A percentile compares a stretch with the other conserved stretches of the same genome.
These are phyloP conservation scores for Telmatherina bonti DNA, from an alignment of 2,797 vertebrate species.

Conservation along the genomic window DNA sequence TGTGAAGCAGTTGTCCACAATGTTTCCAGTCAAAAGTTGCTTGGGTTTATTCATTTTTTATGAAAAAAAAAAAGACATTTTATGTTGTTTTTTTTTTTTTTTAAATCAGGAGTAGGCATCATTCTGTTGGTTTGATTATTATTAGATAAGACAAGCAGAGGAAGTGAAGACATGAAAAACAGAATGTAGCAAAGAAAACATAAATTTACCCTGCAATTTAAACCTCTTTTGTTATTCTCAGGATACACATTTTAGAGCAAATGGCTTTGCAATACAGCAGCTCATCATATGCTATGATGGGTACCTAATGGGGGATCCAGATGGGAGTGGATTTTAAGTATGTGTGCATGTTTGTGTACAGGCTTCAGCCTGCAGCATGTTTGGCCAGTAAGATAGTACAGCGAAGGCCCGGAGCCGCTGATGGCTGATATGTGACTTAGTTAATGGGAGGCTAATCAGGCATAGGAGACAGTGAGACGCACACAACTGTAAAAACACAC, in stretches of 20 bases:
- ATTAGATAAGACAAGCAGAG: neutral
- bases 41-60: neutral
- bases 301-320: constrained; percentile 60
- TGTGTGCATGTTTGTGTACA: constrained; percentile 29
- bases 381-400: constrained; percentile 75
- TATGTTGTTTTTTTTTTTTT: neutral
- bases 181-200: constrained; percentile 24
- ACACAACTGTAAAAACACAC: constrained; percentile 66
- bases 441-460: constrained; percentile 80
- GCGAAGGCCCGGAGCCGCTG: constrained; percentile 71
- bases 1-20: neutral
- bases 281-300: constrained; percentile 59
- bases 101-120: neutral
- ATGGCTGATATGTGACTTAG: constrained; percentile 73
- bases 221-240: constrained; percentile 49
- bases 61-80: neutral
- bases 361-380: constrained; percentile 61
- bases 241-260: constrained; percentile 45
- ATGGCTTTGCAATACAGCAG: constrained; percentile 60
- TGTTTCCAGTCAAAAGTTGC: neutral
- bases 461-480: constrained; percentile 63
- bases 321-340: constrained; percentile 43
- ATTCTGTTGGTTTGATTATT: constrained; percentile 5
- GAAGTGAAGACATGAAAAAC: neutral
- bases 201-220: constrained; percentile 34